Base-by-base conservation (phyloP, 2,888 invertebrate species). In the Clusia tigrina region DNA sequence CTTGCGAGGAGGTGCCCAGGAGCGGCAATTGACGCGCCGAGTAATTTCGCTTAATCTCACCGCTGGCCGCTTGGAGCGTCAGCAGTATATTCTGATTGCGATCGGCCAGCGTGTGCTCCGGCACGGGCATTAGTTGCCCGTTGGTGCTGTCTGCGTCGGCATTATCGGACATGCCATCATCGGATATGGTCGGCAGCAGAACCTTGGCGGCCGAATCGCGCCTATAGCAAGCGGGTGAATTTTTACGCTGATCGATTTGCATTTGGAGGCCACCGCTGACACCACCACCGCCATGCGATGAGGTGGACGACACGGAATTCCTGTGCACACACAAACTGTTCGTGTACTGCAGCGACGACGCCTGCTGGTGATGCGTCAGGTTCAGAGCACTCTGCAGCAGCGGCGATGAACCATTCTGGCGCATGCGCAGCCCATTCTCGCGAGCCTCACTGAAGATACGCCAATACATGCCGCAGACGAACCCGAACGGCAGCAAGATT, bases 391-490 rank as follows among this genome's bases (percentile, higher is more conserved):
- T 83, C 68, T 84, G 84, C 26, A 84, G 67, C 58, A 84, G 67
- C 52, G 84, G 84, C 23, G 84, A 84, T 2, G 84, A 84, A 20
- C 84, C 84, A 62, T 84, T 84, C 60, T 84, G 84, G 1, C 84
- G 76, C 81, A 84, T 84, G 26, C 84, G 76, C 63, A 84, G 65
- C 1, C 84, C 84, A 66, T 84, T 84, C 60, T 83, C 83, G 2
- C 83, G 76, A 1, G 84, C 84, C 69, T 84, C 84, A 6, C 82
- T 81, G 63, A 84, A 83, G 60, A 84, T 84, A 58, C 84, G 77
- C 84, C 84, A 84, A 55, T 84, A 84, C 84, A 84, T 84, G 54
- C 81, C 81, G 51, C 84, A 83, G 0, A 84, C 83, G 24, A 84
- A 79, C 18, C 81, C 80, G 55, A 84, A 84, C 5, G 84, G 84